Conservation (phyloP, 2,888 invertebrate species). For the Ochropleura plecta region DNA sequence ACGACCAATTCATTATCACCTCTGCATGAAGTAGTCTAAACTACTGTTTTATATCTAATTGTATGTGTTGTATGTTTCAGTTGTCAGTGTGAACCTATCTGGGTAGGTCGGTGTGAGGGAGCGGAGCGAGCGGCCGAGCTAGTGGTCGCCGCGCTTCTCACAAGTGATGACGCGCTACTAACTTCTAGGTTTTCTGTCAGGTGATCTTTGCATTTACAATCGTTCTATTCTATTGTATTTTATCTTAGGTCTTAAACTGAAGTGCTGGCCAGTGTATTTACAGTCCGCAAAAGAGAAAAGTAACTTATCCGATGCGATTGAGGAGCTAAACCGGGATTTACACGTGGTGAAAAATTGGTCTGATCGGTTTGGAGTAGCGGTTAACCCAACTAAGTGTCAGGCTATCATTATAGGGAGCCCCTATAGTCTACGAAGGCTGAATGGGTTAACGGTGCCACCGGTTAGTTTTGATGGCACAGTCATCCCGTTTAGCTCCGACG, state of each 20-base stretch:
- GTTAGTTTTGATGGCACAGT: too few relatives aligned
- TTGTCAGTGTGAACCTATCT: slow-evolving; percentile 78
- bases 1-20: not conserved
- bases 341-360: too few relatives aligned
- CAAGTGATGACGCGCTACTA: slow-evolving; percentile 56
- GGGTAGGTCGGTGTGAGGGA: slow-evolving; percentile 79
- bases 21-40: not conserved
- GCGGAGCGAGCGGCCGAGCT: slow-evolving; percentile 73
- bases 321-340: too few relatives aligned
- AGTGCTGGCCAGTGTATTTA: not conserved
- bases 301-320: too few relatives aligned
- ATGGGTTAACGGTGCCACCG: too few relatives aligned
- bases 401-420: too few relatives aligned
- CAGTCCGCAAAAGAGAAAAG: not conserved
- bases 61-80: slow-evolving; percentile 68
- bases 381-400: too few relatives aligned
- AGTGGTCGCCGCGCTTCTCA: slow-evolving; percentile 74
- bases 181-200: slow-evolving; percentile 72
- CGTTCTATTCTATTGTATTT: not conserved
- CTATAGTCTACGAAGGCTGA: too few relatives aligned
- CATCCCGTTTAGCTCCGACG: too few relatives aligned
- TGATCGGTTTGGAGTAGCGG: too few relatives aligned
- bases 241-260: not conserved
- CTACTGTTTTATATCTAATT: not conserved
- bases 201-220: slow-evolving; percentile 53